Percentiles rank a stretch among this genome's conserved stretches.
These are phyloP conservation scores for Alauda arvensis DNA, from an alignment of 2,797 vertebrate genomes.

Conservation along the genomic window DNA sequence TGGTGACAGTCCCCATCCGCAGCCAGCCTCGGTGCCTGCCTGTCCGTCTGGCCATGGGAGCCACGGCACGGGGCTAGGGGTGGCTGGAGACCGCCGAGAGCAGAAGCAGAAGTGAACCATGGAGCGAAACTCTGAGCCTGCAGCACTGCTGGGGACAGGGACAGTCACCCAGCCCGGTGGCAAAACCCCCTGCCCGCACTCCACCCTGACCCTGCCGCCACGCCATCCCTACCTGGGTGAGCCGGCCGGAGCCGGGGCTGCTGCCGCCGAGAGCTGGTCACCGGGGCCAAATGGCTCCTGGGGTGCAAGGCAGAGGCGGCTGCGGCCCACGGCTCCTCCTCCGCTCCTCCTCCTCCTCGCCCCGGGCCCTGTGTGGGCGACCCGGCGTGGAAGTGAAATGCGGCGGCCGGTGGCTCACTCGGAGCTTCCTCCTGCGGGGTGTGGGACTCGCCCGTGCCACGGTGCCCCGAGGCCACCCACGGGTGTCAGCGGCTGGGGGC, in stretches of 20 bases:
- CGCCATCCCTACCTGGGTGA: conserved; percentile 18
- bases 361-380: conserved; percentile 32
- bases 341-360: conserved; percentile 34
- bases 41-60: accelerated
- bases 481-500: background rate
- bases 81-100: accelerated
- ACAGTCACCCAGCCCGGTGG: background rate
- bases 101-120: conserved; percentile 46
- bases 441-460: background rate
- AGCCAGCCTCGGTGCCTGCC: background rate
- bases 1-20: background rate
- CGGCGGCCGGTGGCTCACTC: background rate
- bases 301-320: conserved; percentile 25
- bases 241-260: background rate
- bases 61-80: accelerated
- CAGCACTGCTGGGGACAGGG: background rate
- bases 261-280: conserved; percentile 10
- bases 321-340: conserved; percentile 54
- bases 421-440: background rate
- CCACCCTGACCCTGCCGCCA: background rate
- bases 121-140: accelerated
- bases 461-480: background rate
- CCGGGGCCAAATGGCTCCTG: conserved; percentile 44
- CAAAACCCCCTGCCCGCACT: background rate
- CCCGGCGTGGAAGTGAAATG: conserved; percentile 24